phyloP scores from a whole-genome alignment of 2,888 invertebrate genomes.

The Macaria liturata region DNA sequence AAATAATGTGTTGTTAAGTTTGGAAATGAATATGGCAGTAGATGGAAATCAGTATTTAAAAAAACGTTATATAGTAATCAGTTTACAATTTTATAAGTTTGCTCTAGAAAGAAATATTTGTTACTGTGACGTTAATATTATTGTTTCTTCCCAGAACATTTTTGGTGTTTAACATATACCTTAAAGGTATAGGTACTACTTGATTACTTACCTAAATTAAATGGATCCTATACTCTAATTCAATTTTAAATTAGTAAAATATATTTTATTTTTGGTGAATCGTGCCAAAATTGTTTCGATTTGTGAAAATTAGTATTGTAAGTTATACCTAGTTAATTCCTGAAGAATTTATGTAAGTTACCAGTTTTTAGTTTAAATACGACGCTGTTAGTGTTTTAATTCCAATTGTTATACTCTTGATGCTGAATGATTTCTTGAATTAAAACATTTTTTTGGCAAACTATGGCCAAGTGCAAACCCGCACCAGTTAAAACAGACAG shows the following conservation, averaged over 20 bases:
- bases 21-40: constrained; percentile 22
- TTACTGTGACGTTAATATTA: neutral
- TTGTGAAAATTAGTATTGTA: constrained; percentile 45
- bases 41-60: constrained; percentile 34
- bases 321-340: constrained; percentile 37
- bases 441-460: no score
- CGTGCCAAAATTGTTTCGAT: constrained; percentile 60
- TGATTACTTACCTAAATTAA: constrained; percentile 7
- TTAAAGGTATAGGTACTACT: neutral
- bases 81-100: neutral
- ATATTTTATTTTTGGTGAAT: constrained; percentile 51
- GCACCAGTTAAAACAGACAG: no score
- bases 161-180: no score
- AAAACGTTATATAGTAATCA: constrained; percentile 1
- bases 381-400: neutral
- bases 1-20: constrained; percentile 28
- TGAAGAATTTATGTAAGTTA: constrained; percentile 44
- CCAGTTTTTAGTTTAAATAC: constrained; percentile 27
- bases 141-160: no score
- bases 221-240: constrained; percentile 2
- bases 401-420: no score
- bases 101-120: neutral
- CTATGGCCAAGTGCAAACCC: no score
- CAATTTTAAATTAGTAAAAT: constrained; percentile 7
- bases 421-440: no score